A percentile compares a stretch with the other conserved stretches of the same genome.
Evolutionary conservation across 2,113 vertebrate genomes (phyloP).

Genomic region (Apus apus): DNA sequence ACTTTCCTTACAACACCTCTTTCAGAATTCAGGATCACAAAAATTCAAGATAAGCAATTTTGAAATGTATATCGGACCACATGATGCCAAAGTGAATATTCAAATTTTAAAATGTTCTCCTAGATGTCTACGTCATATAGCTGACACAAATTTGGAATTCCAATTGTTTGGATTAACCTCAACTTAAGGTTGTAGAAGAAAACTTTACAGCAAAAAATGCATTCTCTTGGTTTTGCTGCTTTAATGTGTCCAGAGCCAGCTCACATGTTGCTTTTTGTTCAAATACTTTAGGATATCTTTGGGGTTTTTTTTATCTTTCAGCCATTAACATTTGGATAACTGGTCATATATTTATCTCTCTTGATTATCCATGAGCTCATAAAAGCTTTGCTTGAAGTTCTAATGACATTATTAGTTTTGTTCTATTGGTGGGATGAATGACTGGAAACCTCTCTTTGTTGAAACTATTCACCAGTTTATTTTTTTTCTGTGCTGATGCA

Average conservation of each 20-base stretch:
- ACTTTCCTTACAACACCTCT: background rate
- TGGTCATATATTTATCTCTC: background rate
- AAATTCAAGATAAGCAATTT: background rate
- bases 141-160: background rate
- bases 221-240: background rate
- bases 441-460: background rate
- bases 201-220: background rate
- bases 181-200: background rate
- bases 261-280: background rate
- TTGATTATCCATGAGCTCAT: background rate
- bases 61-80: background rate
- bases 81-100: background rate
- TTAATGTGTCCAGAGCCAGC: background rate
- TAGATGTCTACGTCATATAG: background rate
- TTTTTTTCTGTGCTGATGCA: background rate
- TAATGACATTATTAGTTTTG: background rate
- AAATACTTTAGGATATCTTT: background rate
- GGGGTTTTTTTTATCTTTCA: background rate
- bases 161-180: background rate
- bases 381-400: background rate
- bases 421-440: background rate
- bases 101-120: background rate
- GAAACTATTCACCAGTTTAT: background rate
- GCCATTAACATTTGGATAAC: background rate
- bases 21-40: background rate